Evolutionary conservation across 2,797 vertebrate genomes (phyloP), one percentile per base, ranked within the genome.

Genomic region (Catharus ustulatus): DNA sequence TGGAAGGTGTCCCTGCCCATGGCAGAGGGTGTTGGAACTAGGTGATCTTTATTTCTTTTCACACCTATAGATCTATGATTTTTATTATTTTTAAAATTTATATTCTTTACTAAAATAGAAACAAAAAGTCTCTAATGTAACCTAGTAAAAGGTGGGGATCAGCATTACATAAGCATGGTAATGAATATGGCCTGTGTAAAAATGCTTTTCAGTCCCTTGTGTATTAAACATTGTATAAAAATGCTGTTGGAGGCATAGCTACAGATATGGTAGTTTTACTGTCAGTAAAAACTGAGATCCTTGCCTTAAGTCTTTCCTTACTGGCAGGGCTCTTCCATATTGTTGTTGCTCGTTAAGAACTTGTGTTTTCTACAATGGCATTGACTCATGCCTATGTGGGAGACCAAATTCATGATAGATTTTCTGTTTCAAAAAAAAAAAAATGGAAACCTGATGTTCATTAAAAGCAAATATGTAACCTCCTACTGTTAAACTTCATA

Each of bases 391-490:
- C 83, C 87, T 93, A 93, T 92, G 89, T 81, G 83, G 96, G 95
- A 75, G 57, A 61, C 34, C 42, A 18, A 69, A 79, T 94, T 97
- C 87, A 94, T 90, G 91, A 94, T 63, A 87, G 64, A 77, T 74
- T 71, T 93, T 93, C 46, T 8, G 5, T 62, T 89, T 92, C 68
- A 81, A 52, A 54, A 84, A 92, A 84, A 92, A 90, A 87, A 84
- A 66, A 84, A 66, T 24, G 46, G 45, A 94, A 94, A 51, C 81
- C 61, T 81, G 80, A 76, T 68, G 40, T 97, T 94, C 84, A 85
- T 96, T 96, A 93, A 94, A 96, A 95, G 43, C 82, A 95, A 92
- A 95, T 85, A 38, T 67, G 93, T 87, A 71, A 51, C 68, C 73
- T 89, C 93, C 73, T 76, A 75, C 92, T 75, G 38, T 68, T 93